Base-by-base conservation (phyloP, 2,113 vertebrate genomes). In the Stercorarius parasiticus region DNA sequence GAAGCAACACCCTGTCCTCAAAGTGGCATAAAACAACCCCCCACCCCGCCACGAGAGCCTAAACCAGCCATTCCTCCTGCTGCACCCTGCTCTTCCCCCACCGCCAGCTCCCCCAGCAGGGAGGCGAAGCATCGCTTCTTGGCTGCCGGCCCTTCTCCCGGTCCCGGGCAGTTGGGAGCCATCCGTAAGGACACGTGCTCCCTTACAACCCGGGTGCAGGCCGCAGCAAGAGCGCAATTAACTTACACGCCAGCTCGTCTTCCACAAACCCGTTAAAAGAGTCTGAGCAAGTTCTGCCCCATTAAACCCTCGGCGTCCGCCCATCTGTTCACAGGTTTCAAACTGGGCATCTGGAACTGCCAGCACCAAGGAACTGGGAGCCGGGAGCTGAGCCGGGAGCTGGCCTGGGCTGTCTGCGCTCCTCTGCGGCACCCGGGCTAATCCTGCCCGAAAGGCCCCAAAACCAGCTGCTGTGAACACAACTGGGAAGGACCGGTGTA, bases 171-270 rank as follows among this genome's bases (percentile, higher is more conserved):
- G 80, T 25, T 5, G 81, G 66, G 84, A 52, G 25, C 27, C 71
- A 16, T 10, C n/a, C 43, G 6, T 0, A 10, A 25, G 6, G 30
- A 23, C 0, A 10, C 0, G 34, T 2, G 50, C 58, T 45, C 62
- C 77, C 23, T 13, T 1, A 34, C 69, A 6, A 1, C 52, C 43
- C 12, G 1, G 49, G 18, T 1, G 36, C 5, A 30, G 83, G 5
- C 38, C 11, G 70, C 32, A 5, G 58, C 47, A 47, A 17, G 27
- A 49, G 45, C 6, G 6, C n/a, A 2, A 10, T 26, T 42, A 29
- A 21, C 19, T 42, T 9, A 23, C 38, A 34, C 12, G 4, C 38
- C 53, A 45, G 30, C 47, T 56, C 27, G 2, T 15, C 53, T 13
- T 30, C 66, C 52, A 11, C 17, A 10, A n/a, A 13, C 8, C 49